Conservation (phyloP, 2,113 vertebrate genomes). For the Hoplias malabaricus region DNA sequence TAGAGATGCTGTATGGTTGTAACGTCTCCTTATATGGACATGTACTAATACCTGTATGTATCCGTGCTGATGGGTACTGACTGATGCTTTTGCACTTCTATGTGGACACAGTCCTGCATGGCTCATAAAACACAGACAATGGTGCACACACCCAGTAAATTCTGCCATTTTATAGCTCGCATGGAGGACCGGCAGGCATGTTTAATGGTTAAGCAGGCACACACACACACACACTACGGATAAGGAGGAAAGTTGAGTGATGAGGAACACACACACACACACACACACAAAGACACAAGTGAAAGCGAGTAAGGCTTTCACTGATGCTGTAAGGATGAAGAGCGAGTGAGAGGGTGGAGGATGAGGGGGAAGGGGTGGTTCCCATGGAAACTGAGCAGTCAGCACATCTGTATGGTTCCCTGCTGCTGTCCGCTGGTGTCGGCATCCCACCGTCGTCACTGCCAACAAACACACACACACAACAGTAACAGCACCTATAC, state of each 20-base stretch:
- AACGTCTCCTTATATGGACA: neutral
- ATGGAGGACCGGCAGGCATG: neutral
- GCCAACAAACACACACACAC: slow-evolving; percentile 7
- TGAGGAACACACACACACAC: slow-evolving; percentile 37
- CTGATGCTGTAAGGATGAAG: slow-evolving; percentile 51
- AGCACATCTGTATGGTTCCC: slow-evolving; percentile 74
- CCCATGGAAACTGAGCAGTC: slow-evolving; percentile 81
- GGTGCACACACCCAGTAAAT: neutral
- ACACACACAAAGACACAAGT: slow-evolving; percentile 51
- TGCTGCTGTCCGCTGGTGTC: slow-evolving; percentile 17
- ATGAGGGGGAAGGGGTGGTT: slow-evolving; percentile 61
- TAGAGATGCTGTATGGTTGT: neutral
- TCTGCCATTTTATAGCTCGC: neutral
- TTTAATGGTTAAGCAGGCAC: neutral
- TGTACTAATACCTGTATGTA: neutral
- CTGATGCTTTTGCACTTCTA: neutral
- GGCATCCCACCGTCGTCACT: slow-evolving; percentile 5
- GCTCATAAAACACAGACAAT: slow-evolving; percentile 1
- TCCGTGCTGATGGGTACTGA: slow-evolving; percentile 5
- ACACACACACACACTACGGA: slow-evolving; percentile 22
- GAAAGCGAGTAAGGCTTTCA: slow-evolving; percentile 60
- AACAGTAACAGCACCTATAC: neutral
- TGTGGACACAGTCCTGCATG: neutral
- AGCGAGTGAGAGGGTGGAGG: slow-evolving; percentile 42
- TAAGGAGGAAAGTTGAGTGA: slow-evolving; percentile 43